These are phyloP conservation scores for Fukomys damarensis DNA, from an alignment of 2,113 vertebrate genomes.

Conservation along the genomic window DNA sequence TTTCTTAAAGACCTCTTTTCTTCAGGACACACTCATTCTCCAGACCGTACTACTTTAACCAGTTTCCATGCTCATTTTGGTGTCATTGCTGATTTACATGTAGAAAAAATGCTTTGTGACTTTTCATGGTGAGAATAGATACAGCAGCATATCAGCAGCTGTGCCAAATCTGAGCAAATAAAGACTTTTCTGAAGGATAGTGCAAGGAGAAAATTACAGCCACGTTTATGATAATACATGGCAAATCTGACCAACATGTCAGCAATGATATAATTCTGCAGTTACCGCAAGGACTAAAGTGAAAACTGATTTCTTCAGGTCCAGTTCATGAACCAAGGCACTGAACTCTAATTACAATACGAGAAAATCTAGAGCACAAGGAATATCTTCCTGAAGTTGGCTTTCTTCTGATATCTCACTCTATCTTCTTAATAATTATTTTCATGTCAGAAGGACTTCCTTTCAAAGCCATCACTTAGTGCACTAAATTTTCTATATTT, in stretches of 20 bases:
- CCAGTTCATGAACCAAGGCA: not conserved
- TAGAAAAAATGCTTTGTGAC: conserved; percentile 53
- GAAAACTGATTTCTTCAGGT: conserved; percentile 46
- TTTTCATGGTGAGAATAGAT: conserved; percentile 67
- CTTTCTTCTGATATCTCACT: not conserved
- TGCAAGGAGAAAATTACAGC: conserved; percentile 59
- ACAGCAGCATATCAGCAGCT: conserved; percentile 65
- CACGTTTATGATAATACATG: conserved; percentile 54
- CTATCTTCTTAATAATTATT: conserved; percentile 29
- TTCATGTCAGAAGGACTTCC: conserved; percentile 48
- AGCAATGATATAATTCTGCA: conserved; percentile 59
- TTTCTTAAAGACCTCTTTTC: conserved; percentile 19
- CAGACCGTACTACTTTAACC: not conserved
- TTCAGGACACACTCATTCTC: conserved; percentile 4
- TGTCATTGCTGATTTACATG: conserved; percentile 36
- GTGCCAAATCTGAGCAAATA: conserved; percentile 61
- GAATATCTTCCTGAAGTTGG: not conserved
- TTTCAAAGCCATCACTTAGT: conserved; percentile 58
- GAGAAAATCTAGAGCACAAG: not conserved
- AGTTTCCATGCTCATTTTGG: conserved; percentile 36
- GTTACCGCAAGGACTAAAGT: not conserved
- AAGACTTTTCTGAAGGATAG: conserved; percentile 64
- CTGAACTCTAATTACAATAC: not conserved
- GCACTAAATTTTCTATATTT: conserved; percentile 40
- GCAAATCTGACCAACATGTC: conserved; percentile 29